Percentiles rank a stretch among this genome's conserved stretches.
Conservation (phyloP, 2,113 vertebrate genomes). For the Grammomys surdaster region DNA sequence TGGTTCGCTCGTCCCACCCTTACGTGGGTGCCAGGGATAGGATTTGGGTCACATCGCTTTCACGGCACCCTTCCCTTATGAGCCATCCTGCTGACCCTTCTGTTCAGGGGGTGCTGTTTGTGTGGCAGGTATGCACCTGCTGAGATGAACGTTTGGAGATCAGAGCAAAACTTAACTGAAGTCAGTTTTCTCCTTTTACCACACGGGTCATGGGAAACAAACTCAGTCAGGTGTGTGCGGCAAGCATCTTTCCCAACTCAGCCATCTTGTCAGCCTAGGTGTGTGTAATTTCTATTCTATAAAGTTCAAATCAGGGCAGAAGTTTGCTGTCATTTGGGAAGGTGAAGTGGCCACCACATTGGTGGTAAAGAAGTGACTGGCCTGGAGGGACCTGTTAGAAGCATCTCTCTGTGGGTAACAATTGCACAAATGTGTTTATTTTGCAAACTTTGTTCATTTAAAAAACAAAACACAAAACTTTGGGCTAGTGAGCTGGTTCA, state of each 20-base stretch:
- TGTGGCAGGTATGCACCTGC: neutral
- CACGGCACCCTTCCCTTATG: neutral
- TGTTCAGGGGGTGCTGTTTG: neutral
- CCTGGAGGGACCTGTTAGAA: neutral
- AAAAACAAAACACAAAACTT: neutral
- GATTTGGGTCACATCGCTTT: no score
- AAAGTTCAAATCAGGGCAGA: neutral
- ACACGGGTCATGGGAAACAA: neutral
- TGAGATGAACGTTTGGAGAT: no score
- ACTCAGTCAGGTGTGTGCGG: neutral
- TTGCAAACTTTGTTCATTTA: neutral
- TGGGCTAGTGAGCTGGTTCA: no score
- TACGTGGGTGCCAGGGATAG: neutral
- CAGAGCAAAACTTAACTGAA: neutral
- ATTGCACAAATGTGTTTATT: neutral
- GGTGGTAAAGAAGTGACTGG: neutral
- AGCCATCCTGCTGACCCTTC: neutral
- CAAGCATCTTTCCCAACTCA: neutral
- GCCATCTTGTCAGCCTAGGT: no score
- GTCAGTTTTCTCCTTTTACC: neutral
- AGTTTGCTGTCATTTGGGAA: neutral
- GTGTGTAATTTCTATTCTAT: neutral
- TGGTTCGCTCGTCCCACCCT: neutral
- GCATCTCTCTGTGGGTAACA: neutral
- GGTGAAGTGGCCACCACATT: neutral